A percentile compares a stretch with the other conserved stretches of the same genome.
These are phyloP conservation scores for Cephus spinipes DNA, from an alignment of 2,888 invertebrate species.

Conservation along the genomic window DNA sequence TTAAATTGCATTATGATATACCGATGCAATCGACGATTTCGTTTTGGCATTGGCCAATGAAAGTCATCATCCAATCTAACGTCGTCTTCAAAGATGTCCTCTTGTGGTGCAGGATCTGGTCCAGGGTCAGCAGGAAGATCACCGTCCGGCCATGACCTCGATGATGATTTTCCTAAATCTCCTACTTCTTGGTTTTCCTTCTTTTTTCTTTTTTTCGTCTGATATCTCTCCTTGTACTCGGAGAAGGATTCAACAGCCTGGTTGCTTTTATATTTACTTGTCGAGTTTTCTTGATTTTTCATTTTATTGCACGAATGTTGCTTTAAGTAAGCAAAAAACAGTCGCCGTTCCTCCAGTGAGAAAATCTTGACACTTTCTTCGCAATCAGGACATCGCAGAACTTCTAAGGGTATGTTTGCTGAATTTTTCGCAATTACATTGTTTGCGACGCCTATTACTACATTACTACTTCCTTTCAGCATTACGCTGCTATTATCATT, in stretches of 20 bases:
- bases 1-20: not conserved
- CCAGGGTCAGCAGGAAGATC: slow-evolving; percentile 22
- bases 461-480: not conserved
- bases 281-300: not conserved
- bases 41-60: slow-evolving; percentile 20
- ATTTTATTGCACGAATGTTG: slow-evolving; percentile 14
- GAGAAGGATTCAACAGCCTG: slow-evolving; percentile 4
- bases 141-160: slow-evolving; percentile 16
- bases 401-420: slow-evolving; percentile 16
- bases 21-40: slow-evolving; percentile 13
- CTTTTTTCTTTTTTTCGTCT: slow-evolving; percentile 1
- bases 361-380: slow-evolving; percentile 18
- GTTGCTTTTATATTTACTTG: not conserved
- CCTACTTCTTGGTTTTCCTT: not conserved
- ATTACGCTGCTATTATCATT: slow-evolving; percentile 7
- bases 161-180: not conserved
- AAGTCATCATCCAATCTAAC: slow-evolving; percentile 21
- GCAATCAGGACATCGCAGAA: slow-evolving; percentile 17
- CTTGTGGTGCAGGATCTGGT: slow-evolving; percentile 13
- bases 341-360: slow-evolving; percentile 11
- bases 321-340: slow-evolving; percentile 20
- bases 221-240: slow-evolving; percentile 10
- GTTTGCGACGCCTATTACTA: not conserved
- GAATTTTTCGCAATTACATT: not conserved
- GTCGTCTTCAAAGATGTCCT: slow-evolving; percentile 20